Base-by-base conservation (phyloP, 1,140 invertebrate genomes). In the Oryzaephilus surinamensis region DNA sequence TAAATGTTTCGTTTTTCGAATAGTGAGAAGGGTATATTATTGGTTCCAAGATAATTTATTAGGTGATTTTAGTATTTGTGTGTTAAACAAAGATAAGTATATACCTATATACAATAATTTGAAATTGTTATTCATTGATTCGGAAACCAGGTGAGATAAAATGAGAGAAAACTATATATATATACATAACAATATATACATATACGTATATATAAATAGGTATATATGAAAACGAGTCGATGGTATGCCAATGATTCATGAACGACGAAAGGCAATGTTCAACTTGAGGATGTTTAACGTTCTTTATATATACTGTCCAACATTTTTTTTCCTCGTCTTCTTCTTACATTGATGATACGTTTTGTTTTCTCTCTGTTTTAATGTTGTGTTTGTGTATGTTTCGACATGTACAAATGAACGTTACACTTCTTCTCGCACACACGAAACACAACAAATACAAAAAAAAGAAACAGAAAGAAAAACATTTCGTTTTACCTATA, bases 361-460 rank as follows among this genome's bases (percentile, higher is more conserved):
- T n/a, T n/a, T 24, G 46, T 58, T 53, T 56, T 58, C 56, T 54
- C 41, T 56, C 54, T 57, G 39, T 51, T 56, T 20, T 24, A 46
- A 38, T 52, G 48, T 55, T 55, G 51, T 57, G 50, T 52, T 58
- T 29, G n/a, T 27, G 4, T 6, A 45, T 50, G 50, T 58, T 58
- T 56, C 51, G 51, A 56, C 51, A 51, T 43, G 51, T 51, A 58
- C 53, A 58, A 58, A 58, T 58, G 53, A 54, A 58, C 46, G 52
- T 54, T 58, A 55, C 53, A 57, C 43, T 14, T n/a, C 51, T 50
- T 57, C 55, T 57, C 46, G 49, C 52, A 57, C 51, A n/a, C n/a
- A n/a, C n/a, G n/a, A n/a, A n/a, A n/a, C n/a, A n/a, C n/a, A n/a
- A n/a, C n/a, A n/a, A n/a, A n/a, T n/a, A n/a, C n/a, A n/a, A n/a